These are phyloP conservation scores for Anguilla megastoma DNA, from an alignment of 2,797 vertebrate species.

Conservation along the genomic window DNA sequence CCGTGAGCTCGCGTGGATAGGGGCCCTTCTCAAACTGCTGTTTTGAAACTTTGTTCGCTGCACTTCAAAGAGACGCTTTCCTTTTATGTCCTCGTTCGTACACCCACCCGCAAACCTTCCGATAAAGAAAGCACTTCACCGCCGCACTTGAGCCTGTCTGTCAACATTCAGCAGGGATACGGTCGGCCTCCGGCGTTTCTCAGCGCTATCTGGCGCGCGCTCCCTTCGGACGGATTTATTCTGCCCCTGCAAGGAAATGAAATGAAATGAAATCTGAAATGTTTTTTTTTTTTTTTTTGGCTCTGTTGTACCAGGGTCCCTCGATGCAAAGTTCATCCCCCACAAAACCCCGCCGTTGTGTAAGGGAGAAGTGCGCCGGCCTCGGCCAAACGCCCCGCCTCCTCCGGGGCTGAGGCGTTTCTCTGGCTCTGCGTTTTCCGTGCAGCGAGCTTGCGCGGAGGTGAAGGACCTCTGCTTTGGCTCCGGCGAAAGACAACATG, in stretches of 20 bases:
- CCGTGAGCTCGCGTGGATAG: not conserved
- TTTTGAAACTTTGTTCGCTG: not conserved
- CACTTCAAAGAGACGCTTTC: constrained; percentile 14
- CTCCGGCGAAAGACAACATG: constrained; percentile 44
- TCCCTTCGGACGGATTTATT: constrained; percentile 30
- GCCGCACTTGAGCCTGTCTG: no score
- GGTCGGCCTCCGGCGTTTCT: no score
- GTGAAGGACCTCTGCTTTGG: constrained; percentile 33
- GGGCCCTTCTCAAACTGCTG: constrained; percentile 10
- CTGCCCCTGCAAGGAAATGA: constrained; percentile 41
- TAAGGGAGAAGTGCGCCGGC: constrained; percentile 35
- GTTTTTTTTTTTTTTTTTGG: constrained; percentile 30
- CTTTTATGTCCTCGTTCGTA: not conserved
- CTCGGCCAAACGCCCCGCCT: constrained; percentile 28
- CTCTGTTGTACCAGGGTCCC: constrained; percentile 31
- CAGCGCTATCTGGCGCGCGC: constrained; percentile 23
- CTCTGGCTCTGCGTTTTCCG: constrained; percentile 44
- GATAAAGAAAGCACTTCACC: constrained; percentile 7
- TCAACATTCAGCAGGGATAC: not conserved
- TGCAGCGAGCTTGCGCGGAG: constrained; percentile 32
- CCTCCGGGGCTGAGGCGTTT: constrained; percentile 40
- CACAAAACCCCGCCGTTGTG: constrained; percentile 37
- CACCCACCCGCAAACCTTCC: not conserved
- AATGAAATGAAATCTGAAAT: constrained; percentile 36
- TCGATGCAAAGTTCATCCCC: constrained; percentile 31